Evolutionary conservation across 2,797 vertebrate species (phyloP).

Genomic region (Tragopan temminckii): DNA sequence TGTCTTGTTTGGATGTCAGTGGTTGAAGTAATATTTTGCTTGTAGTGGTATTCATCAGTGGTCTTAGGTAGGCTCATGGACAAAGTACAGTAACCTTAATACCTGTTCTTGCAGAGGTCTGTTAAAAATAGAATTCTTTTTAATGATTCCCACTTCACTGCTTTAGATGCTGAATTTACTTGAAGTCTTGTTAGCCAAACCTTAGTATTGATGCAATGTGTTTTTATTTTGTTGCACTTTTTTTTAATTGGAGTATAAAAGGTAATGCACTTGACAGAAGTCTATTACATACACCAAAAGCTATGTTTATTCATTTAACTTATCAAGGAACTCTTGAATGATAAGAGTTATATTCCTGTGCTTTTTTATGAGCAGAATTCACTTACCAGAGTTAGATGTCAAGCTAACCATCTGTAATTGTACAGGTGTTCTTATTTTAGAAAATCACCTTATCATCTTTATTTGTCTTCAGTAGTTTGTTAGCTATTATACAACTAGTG

Average conservation of each 20-base stretch:
- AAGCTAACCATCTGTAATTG: not conserved
- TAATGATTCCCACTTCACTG: not conserved
- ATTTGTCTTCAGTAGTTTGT: not conserved
- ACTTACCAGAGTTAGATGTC: not conserved
- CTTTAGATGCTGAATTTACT: not conserved
- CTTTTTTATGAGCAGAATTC: not conserved
- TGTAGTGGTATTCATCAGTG: not conserved
- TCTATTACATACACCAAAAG: not conserved
- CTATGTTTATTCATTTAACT: not conserved
- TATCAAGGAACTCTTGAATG: not conserved
- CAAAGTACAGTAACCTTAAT: not conserved
- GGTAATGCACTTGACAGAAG: not conserved
- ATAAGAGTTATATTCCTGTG: not conserved
- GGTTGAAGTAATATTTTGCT: not conserved
- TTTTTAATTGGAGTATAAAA: not conserved
- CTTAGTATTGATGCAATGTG: not conserved
- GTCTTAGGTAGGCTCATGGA: not conserved
- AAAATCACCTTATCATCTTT: not conserved
- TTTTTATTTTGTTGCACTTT: not conserved
- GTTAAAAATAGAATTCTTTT: not conserved
- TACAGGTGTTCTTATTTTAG: not conserved
- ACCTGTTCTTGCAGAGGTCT: not conserved
- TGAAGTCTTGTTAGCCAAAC: not conserved
- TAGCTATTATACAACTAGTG: accelerated
- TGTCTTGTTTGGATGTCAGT: not conserved